Evolutionary conservation across 2,797 vertebrate genomes (phyloP).

Genomic region (Sardinella longiceps): DNA sequence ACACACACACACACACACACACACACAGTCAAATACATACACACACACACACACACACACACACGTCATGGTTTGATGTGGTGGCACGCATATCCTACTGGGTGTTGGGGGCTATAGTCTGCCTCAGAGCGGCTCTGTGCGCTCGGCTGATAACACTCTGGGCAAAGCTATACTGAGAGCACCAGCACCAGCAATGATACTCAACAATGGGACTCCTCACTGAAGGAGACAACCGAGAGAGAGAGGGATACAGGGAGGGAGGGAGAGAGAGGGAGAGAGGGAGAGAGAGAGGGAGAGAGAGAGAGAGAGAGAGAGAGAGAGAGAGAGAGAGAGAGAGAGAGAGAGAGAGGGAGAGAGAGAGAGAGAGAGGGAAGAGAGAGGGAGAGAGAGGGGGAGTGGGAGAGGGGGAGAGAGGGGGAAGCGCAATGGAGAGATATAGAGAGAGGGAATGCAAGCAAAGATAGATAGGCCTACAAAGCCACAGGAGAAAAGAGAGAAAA

Average conservation of each 20-base stretch:
- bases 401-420: background rate
- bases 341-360: background rate
- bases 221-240: background rate
- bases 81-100: no score
- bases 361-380: background rate
- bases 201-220: no score
- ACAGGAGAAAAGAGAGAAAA: no score
- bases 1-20: background rate
- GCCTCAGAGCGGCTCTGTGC: no score
- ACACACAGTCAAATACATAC: background rate
- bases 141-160: no score
- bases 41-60: background rate
- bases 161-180: no score
- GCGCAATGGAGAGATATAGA: no score
- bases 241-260: background rate
- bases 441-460: no score
- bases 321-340: background rate
- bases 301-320: background rate
- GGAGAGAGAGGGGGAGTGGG: background rate
- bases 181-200: no score
- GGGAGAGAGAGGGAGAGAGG: background rate
- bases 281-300: background rate
- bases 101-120: no score
- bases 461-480: no score
- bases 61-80: background rate